Percentiles rank a stretch among this genome's conserved stretches.
Conservation (phyloP, 2,113 vertebrate species). For the Hypocryptadius cinnamomeus region DNA sequence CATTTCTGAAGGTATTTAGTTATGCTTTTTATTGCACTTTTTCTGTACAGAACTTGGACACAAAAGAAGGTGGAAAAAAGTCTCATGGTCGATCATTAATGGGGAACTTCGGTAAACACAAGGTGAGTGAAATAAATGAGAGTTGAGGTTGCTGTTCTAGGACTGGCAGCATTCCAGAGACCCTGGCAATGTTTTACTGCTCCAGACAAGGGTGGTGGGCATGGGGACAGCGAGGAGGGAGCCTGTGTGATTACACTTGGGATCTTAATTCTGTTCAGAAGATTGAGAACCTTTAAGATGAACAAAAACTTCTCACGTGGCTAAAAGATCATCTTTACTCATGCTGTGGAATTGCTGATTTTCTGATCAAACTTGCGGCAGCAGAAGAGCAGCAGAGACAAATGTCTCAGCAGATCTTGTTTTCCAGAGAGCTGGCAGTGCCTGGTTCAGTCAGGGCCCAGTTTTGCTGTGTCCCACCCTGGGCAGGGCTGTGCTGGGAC, state of each 20-base stretch:
- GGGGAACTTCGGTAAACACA: slow-evolving; percentile 86
- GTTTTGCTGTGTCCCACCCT: not conserved
- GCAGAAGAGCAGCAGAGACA: not conserved
- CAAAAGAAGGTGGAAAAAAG: slow-evolving; percentile 86
- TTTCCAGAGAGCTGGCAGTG: not conserved
- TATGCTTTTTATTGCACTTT: not conserved
- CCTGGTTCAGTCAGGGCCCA: not conserved
- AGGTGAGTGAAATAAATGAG: slow-evolving; percentile 71
- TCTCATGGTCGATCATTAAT: slow-evolving; percentile 87
- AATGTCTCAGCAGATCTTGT: not conserved
- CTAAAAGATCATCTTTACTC: not conserved
- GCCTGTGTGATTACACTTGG: not conserved
- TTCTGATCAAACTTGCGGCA: not conserved
- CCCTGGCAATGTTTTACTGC: not conserved
- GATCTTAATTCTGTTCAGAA: not conserved
- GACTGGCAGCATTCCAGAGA: not conserved
- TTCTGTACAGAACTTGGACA: slow-evolving; percentile 75
- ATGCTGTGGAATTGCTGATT: not conserved
- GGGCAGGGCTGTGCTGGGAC: not conserved
- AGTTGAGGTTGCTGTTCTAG: not conserved
- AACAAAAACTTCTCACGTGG: not conserved
- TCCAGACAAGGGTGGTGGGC: not conserved
- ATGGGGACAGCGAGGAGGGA: not conserved
- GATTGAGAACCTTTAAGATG: not conserved
- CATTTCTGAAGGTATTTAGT: not conserved